phyloP scores from a whole-genome alignment of 2,797 vertebrate species.

The Carcharodon carcharias region DNA sequence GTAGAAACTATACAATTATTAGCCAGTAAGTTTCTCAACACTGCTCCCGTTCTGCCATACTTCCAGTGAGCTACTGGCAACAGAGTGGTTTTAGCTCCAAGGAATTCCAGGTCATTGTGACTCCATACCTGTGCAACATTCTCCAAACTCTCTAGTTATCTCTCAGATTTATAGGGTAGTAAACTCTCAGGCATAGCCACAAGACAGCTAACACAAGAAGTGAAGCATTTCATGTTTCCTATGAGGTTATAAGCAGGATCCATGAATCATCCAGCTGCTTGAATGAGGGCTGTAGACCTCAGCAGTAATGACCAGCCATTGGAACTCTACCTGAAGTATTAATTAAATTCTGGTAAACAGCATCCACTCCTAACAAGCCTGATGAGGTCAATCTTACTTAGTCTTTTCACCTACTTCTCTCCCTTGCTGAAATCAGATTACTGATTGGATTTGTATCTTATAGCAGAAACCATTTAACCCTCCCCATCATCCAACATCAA shows the following conservation, averaged over 20 bases:
- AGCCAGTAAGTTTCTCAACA: too few relatives aligned
- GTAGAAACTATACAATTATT: neutral
- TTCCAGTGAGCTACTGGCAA: neutral
- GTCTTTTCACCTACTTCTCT: neutral
- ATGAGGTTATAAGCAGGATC: neutral
- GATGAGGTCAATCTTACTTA: neutral
- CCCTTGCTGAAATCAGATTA: neutral
- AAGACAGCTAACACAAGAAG: neutral
- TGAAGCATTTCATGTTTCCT: neutral
- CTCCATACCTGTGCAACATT: neutral
- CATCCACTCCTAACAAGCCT: neutral
- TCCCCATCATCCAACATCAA: neutral
- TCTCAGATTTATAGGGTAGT: neutral
- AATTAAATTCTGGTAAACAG: slow-evolving; percentile 2
- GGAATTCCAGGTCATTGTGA: neutral
- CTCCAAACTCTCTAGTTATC: neutral
- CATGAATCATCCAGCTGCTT: neutral
- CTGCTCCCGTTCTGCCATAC: neutral
- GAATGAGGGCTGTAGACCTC: neutral
- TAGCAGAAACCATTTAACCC: neutral
- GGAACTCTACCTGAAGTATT: neutral
- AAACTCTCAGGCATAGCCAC: neutral
- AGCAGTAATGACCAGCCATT: neutral
- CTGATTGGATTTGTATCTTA: neutral
- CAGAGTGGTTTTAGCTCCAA: neutral